Percentiles rank a stretch among this genome's conserved stretches.
phyloP scores from a whole-genome alignment of 2,113 vertebrate genomes.

The Porphyrio hochstetteri region DNA sequence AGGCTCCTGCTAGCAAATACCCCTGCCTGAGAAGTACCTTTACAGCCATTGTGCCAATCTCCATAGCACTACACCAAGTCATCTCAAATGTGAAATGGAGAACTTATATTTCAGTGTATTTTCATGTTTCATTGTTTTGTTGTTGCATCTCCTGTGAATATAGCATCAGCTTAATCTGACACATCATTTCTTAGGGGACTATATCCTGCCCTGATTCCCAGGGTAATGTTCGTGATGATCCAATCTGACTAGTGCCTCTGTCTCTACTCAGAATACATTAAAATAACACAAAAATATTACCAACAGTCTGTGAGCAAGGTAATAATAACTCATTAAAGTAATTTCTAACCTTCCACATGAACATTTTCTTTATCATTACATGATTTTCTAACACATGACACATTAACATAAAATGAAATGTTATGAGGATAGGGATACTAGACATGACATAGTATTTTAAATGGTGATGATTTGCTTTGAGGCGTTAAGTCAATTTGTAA shows the following conservation, averaged over 20 bases:
- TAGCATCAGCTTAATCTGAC: constrained; percentile 4
- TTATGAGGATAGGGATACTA: constrained; percentile 30
- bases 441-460: constrained; percentile 61
- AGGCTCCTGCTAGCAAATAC: neutral
- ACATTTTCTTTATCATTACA: constrained; percentile 58
- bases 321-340: constrained; percentile 66
- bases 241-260: constrained; percentile 56
- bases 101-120: neutral
- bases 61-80: neutral
- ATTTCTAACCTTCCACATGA: constrained; percentile 57
- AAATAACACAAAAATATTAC: constrained; percentile 61
- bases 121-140: neutral
- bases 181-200: constrained; percentile 40
- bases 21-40: neutral
- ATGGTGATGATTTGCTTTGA: constrained; percentile 54
- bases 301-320: constrained; percentile 42
- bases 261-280: constrained; percentile 64
- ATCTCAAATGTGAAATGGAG: neutral
- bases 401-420: constrained; percentile 58
- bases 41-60: neutral
- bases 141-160: neutral
- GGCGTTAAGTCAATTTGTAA: constrained; percentile 57
- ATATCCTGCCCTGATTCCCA: constrained; percentile 41
- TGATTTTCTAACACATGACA: constrained; percentile 60
- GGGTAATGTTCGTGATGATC: constrained; percentile 57